phyloP scores from a whole-genome alignment of 2,888 invertebrate genomes.

The Chironomus tentans region DNA sequence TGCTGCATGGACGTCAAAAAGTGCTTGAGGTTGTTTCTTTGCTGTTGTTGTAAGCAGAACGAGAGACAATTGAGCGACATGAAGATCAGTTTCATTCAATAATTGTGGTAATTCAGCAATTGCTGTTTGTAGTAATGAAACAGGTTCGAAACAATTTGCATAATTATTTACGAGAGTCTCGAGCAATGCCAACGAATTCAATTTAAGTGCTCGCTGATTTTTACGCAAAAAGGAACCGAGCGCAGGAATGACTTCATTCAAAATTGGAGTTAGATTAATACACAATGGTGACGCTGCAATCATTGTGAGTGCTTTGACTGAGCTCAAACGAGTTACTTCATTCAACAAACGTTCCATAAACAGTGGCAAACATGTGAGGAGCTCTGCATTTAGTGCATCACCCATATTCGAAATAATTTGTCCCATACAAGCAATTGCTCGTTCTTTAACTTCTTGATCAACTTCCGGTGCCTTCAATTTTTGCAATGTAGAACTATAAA shows the following conservation, averaged over 20 bases:
- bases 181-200: conserved; percentile 79
- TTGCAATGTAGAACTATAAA: conserved; percentile 76
- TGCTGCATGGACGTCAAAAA: conserved; percentile 60
- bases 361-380: conserved; percentile 81
- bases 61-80: conserved; percentile 88
- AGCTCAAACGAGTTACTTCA: conserved; percentile 93
- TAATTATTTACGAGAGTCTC: conserved; percentile 88
- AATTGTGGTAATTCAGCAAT: conserved; percentile 84
- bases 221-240: conserved; percentile 90
- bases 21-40: conserved; percentile 64
- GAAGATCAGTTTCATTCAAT: conserved; percentile 88
- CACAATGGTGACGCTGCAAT: conserved; percentile 83
- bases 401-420: conserved; percentile 89
- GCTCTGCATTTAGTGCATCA: conserved; percentile 68
- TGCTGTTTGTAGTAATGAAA: conserved; percentile 55
- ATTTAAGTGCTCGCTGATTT: conserved; percentile 89
- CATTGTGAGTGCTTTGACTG: conserved; percentile 91
- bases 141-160: conserved; percentile 52
- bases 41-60: conserved; percentile 76
- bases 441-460: conserved; percentile 98
- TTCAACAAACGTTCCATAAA: conserved; percentile 91
- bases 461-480: conserved; percentile 90
- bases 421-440: conserved; percentile 94
- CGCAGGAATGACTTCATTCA: conserved; percentile 83
- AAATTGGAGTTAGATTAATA: conserved; percentile 72